Evolutionary conservation across 2,797 vertebrate species (phyloP).

Genomic region (Protosalanx chinensis): DNA sequence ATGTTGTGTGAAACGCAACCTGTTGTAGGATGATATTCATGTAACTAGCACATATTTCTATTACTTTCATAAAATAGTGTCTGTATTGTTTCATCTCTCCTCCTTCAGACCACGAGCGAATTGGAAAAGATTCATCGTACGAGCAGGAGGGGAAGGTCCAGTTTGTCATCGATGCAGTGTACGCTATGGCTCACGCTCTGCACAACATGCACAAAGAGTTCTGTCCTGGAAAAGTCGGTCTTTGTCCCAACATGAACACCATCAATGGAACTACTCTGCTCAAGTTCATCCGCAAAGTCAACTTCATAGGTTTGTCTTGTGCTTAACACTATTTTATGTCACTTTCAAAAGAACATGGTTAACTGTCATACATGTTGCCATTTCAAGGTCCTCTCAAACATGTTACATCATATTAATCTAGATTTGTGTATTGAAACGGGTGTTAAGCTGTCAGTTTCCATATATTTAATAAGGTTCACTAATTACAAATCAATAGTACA

Average conservation of each 20-base stretch:
- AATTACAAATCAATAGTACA: conserved; percentile 43
- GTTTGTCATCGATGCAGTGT: conserved; percentile 91
- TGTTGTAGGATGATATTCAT: neutral
- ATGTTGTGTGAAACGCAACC: neutral
- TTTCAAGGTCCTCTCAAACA: neutral
- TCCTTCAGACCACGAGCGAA: conserved; percentile 84
- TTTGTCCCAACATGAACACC: conserved; percentile 86
- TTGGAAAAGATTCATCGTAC: conserved; percentile 87
- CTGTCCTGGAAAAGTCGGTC: conserved; percentile 85
- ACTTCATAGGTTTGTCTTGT: conserved; percentile 85
- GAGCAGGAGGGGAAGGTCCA: conserved; percentile 96
- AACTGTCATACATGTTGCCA: neutral
- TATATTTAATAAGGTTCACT: conserved; percentile 28
- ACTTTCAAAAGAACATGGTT: neutral
- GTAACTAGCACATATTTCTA: no score
- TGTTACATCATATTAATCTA: neutral
- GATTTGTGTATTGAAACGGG: neutral
- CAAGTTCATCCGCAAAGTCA: conserved; percentile 90
- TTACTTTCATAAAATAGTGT: no score
- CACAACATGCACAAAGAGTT: conserved; percentile 91
- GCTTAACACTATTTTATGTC: neutral
- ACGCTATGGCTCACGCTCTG: conserved; percentile 91
- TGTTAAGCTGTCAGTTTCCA: conserved; percentile 20
- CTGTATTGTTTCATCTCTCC: conserved; percentile 12
- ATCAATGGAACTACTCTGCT: conserved; percentile 88